Conservation (phyloP, 1,140 invertebrate species). For the Drosophila pallidifrons region DNA sequence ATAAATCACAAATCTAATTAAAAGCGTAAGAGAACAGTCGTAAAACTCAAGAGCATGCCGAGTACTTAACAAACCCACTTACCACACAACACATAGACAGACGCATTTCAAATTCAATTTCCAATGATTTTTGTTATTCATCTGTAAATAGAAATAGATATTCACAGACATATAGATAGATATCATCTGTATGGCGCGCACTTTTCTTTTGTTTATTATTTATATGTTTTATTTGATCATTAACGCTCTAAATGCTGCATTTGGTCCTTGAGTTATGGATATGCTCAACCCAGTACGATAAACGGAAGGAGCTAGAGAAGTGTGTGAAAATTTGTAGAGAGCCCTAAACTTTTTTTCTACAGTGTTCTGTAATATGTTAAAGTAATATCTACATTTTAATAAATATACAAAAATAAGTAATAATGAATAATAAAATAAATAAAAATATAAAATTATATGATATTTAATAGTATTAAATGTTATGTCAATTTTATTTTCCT, state of each 20-base stretch:
- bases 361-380: too few relatives aligned
- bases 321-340: too few relatives aligned
- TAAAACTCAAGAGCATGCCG: constrained; percentile 34
- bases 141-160: constrained; percentile 22
- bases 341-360: too few relatives aligned
- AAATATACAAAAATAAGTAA: too few relatives aligned
- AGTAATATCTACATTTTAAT: too few relatives aligned
- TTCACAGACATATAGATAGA: not conserved
- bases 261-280: too few relatives aligned
- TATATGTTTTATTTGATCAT: not conserved
- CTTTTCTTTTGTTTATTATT: constrained; percentile 9
- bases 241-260: not conserved
- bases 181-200: not conserved
- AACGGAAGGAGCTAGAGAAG: too few relatives aligned
- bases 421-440: too few relatives aligned
- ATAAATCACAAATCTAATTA: constrained; percentile 64
- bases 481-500: too few relatives aligned
- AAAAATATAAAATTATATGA: too few relatives aligned
- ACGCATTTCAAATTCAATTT: constrained; percentile 1
- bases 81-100: constrained; percentile 15
- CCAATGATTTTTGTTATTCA: constrained; percentile 7
- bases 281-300: too few relatives aligned
- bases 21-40: constrained; percentile 23
- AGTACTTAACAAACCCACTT: constrained; percentile 32
- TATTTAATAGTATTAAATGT: too few relatives aligned